Conservation (phyloP, 2,113 vertebrate species). For the Mormyrus iriodes region DNA sequence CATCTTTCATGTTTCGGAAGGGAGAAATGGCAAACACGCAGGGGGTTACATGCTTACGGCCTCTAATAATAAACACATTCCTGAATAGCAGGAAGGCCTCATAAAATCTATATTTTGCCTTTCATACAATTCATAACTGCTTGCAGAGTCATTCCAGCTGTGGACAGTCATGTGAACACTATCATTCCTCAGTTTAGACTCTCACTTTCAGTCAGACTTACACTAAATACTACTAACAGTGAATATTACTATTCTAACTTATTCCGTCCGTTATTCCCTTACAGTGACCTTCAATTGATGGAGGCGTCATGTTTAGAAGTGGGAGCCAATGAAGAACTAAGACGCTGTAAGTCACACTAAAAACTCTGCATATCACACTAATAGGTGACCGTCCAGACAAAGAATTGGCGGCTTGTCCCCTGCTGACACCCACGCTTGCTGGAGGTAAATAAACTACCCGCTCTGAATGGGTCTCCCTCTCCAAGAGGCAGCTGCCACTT, state of each 20-base stretch:
- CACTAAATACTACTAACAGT: not conserved
- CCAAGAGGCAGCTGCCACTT: constrained; percentile 28
- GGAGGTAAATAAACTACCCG: not conserved
- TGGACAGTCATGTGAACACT: not conserved
- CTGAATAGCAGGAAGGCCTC: not conserved
- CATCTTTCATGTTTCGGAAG: not conserved
- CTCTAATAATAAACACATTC: constrained; percentile 1
- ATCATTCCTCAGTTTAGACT: not conserved
- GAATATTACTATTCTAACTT: not conserved
- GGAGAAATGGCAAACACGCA: not conserved
- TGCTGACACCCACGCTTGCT: not conserved
- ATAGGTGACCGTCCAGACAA: not conserved
- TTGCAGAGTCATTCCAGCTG: no score
- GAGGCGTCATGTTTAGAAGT: not conserved
- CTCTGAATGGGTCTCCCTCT: not conserved
- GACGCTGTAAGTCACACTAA: not conserved
- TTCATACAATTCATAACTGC: not conserved
- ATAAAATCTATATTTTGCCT: not conserved
- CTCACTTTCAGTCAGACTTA: not conserved
- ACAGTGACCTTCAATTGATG: not conserved
- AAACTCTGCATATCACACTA: not conserved
- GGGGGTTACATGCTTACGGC: not conserved
- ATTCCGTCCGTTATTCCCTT: not conserved
- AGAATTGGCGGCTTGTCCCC: not conserved
- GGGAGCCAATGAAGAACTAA: not conserved